Conservation (phyloP, 2,797 vertebrate genomes). For the Argentina silus region DNA sequence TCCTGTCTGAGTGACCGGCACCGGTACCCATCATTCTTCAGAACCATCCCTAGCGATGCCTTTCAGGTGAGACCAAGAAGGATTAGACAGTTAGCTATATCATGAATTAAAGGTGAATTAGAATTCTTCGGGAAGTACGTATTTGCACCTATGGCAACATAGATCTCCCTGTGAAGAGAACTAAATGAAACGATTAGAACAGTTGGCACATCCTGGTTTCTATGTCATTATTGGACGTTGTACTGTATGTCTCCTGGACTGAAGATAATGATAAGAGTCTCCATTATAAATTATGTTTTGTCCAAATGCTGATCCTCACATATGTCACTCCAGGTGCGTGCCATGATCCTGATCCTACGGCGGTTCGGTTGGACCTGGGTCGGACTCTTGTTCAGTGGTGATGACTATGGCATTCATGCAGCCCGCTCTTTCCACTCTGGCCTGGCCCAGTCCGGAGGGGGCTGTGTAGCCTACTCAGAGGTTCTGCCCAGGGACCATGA, state of each 20-base stretch:
- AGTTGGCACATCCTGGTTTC: no score
- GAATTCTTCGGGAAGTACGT: no score
- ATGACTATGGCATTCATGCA: conserved; percentile 72
- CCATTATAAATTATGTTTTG: no score
- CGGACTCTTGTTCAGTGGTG: conserved; percentile 70
- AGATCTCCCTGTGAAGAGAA: no score
- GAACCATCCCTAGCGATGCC: conserved; percentile 76
- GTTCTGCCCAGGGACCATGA: conserved; percentile 45
- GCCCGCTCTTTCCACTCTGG: conserved; percentile 60
- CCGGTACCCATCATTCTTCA: conserved; percentile 58
- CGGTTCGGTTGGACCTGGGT: conserved; percentile 73
- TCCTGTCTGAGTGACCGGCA: conserved; percentile 56
- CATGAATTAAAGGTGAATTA: no score
- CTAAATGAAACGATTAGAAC: no score
- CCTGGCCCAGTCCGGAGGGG: conserved; percentile 35
- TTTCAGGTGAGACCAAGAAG: conserved; percentile 63
- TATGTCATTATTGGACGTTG: no score
- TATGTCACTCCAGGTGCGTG: conserved; percentile 44
- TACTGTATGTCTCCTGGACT: no score
- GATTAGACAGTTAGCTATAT: background rate
- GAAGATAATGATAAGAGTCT: no score
- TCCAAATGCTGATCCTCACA: background rate
- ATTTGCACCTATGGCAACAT: no score
- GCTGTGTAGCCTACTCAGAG: conserved; percentile 69
- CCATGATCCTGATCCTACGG: conserved; percentile 69